phyloP scores from a whole-genome alignment of 2,113 vertebrate species.

The Phylloscopus whistleri region DNA sequence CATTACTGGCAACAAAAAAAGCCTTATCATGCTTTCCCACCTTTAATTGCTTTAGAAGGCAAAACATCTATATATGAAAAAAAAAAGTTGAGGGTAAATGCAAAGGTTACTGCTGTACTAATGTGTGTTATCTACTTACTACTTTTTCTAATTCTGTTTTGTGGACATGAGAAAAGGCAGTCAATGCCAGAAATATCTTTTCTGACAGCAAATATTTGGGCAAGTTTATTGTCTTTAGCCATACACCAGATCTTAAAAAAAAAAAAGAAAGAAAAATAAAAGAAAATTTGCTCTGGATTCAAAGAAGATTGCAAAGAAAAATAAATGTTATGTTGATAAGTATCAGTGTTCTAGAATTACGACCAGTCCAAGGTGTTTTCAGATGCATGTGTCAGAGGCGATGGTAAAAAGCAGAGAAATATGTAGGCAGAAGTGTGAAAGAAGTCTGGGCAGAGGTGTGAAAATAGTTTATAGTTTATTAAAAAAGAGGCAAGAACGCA shows the following conservation, averaged over 20 bases:
- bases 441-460: conserved; percentile 17
- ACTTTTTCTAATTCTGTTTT: background rate
- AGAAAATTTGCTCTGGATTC: background rate
- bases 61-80: background rate
- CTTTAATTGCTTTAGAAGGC: background rate
- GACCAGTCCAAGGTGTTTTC: background rate
- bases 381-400: background rate
- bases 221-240: background rate
- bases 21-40: background rate
- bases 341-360: conserved; percentile 13
- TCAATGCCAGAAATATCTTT: background rate
- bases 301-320: background rate
- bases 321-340: background rate
- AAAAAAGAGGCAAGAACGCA: background rate
- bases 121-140: background rate
- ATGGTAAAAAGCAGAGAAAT: background rate
- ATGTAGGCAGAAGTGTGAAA: conserved; percentile 6
- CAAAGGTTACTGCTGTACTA: background rate
- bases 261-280: background rate
- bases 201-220: background rate
- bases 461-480: conserved; percentile 32
- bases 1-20: conserved; percentile 20
- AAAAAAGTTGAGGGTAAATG: background rate
- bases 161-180: background rate
- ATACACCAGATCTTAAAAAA: background rate